These are phyloP conservation scores for Muscidifurax raptorellus DNA, from an alignment of 1,140 invertebrate species.

Conservation along the genomic window DNA sequence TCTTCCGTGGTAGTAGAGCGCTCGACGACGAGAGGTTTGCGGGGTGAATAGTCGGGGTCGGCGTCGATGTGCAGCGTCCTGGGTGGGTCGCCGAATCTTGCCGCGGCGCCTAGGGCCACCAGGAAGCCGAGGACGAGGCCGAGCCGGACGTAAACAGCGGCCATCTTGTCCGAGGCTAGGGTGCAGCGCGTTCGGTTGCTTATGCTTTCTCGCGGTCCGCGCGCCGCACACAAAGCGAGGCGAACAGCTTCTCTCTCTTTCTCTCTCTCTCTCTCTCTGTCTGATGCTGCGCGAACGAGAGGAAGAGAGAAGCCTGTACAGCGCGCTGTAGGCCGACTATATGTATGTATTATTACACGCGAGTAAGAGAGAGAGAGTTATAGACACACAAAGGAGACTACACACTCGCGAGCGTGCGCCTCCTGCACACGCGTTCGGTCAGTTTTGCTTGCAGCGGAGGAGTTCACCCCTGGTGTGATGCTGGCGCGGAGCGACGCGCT, in stretches of 20 bases:
- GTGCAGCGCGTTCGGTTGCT: neutral
- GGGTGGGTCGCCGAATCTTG: constrained; percentile 60
- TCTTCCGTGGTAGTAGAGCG: neutral
- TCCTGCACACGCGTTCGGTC: neutral
- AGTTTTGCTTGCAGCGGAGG: neutral
- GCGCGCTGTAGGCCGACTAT: no score
- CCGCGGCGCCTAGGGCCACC: neutral
- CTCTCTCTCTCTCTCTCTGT: no score
- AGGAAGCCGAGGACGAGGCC: constrained; percentile 15
- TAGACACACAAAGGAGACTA: neutral
- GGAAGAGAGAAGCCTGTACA: neutral
- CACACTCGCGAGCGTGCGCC: constrained; percentile 6
- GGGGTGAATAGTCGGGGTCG: constrained; percentile 41
- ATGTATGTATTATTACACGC: no score
- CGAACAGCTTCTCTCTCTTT: neutral
- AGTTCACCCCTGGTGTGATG: neutral
- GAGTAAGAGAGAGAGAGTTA: neutral
- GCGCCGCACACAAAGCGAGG: neutral
- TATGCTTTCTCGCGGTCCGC: neutral
- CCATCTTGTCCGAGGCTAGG: constrained; percentile 68
- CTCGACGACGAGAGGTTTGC: constrained; percentile 58
- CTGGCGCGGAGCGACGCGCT: constrained; percentile 43
- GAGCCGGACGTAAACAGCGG: constrained; percentile 52
- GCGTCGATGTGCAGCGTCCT: constrained; percentile 57
- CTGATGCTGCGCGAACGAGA: no score